These are phyloP conservation scores for Dyspetes luteomarginatus DNA, from an alignment of 2,888 invertebrate genomes.

Conservation along the genomic window DNA sequence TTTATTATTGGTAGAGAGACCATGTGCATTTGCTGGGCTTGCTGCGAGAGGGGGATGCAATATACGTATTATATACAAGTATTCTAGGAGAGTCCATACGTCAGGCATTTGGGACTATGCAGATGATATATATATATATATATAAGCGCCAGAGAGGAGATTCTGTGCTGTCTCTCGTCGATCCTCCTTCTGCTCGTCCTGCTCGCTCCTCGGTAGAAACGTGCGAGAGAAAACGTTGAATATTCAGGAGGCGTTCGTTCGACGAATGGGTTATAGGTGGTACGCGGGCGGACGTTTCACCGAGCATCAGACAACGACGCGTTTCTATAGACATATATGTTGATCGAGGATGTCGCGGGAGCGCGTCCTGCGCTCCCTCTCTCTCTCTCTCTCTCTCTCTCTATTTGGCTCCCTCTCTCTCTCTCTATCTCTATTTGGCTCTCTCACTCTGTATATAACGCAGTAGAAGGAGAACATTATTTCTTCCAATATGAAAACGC, in stretches of 20 bases:
- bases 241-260: slow-evolving; percentile 77
- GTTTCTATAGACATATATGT: slow-evolving; percentile 41
- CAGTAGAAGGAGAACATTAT: slow-evolving; percentile 38
- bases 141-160: slow-evolving; percentile 9
- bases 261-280: slow-evolving; percentile 74
- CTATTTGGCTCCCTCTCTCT: neutral
- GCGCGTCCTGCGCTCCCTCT: slow-evolving; percentile 1
- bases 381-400: neutral
- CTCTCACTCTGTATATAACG: slow-evolving; percentile 20
- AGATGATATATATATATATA: slow-evolving; percentile 9
- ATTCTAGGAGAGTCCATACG: slow-evolving; percentile 32
- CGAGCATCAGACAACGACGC: slow-evolving; percentile 48
- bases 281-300: slow-evolving; percentile 63
- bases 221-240: slow-evolving; percentile 73
- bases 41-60: slow-evolving; percentile 27
- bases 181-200: slow-evolving; percentile 60
- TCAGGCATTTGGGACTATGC: slow-evolving; percentile 31
- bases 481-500: slow-evolving; percentile 45
- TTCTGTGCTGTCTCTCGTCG: slow-evolving; percentile 38
- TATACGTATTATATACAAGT: slow-evolving; percentile 7
- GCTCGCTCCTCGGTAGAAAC: slow-evolving; percentile 49
- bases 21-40: slow-evolving; percentile 3
- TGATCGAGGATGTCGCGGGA: slow-evolving; percentile 57
- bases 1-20: slow-evolving; percentile 2
- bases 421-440: neutral